A percentile compares a stretch with the other conserved stretches of the same genome.
phyloP scores from a whole-genome alignment of 2,888 invertebrate genomes.

The Trachelus iudaicus region DNA sequence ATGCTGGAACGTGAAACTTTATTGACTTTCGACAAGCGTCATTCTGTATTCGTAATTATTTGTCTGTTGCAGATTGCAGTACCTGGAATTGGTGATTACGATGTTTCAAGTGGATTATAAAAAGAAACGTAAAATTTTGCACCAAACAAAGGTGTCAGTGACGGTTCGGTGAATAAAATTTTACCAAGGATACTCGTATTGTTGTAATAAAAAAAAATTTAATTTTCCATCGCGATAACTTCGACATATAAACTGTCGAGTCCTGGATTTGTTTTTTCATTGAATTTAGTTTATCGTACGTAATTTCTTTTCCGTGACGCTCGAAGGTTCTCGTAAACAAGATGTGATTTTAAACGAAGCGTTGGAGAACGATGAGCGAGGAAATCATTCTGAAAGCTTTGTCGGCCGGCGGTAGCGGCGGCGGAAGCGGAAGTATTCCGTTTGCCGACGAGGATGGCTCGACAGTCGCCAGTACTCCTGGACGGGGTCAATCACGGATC shows the following conservation, averaged over 20 bases:
- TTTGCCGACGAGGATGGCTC: slow-evolving; percentile 45
- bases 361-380: slow-evolving; percentile 36
- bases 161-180: neutral
- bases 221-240: neutral
- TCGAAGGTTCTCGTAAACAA: slow-evolving; percentile 1
- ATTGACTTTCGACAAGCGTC: neutral
- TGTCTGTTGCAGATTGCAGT: neutral
- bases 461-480: slow-evolving; percentile 24
- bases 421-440: slow-evolving; percentile 35
- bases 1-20: neutral
- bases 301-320: neutral
- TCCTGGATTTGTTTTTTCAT: neutral
- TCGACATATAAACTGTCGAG: neutral
- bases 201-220: neutral
- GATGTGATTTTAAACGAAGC: slow-evolving; percentile 9
- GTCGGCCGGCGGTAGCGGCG: slow-evolving; percentile 18
- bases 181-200: no score
- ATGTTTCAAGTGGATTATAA: neutral
- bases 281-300: neutral
- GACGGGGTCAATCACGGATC: slow-evolving; percentile 28
- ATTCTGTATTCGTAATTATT: neutral
- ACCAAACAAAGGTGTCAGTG: neutral
- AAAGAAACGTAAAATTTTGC: neutral
- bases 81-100: neutral
- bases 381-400: slow-evolving; percentile 35